A percentile compares a stretch with the other conserved stretches of the same genome.
These are phyloP conservation scores for Rhagoletis zephyria DNA, from an alignment of 1,140 invertebrate genomes.

Conservation along the genomic window DNA sequence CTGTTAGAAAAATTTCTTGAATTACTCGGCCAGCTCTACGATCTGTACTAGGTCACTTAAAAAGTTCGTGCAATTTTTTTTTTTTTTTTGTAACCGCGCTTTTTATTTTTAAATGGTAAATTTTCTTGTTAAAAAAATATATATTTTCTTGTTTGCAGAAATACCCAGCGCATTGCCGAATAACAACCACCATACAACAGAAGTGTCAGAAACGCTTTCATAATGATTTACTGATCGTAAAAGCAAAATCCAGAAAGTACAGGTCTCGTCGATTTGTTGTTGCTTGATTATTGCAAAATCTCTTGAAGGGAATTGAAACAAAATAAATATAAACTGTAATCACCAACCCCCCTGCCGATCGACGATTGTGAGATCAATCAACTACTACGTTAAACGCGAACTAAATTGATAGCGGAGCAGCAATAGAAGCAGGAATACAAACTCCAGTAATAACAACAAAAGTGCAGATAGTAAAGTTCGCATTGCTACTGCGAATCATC, in stretches of 20 bases:
- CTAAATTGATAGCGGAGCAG: conserved; percentile 28
- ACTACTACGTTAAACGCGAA: conserved; percentile 23
- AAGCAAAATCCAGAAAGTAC: neutral
- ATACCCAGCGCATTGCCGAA: conserved; percentile 90
- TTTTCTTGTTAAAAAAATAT: conserved; percentile 89
- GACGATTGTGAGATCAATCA: neutral
- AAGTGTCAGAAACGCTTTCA: conserved; percentile 19
- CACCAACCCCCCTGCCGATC: conserved; percentile 22
- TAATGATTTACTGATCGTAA: conserved; percentile 41
- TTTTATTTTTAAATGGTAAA: conserved; percentile 73
- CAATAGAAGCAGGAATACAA: neutral
- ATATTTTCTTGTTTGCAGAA: conserved; percentile 90
- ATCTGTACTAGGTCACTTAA: no score
- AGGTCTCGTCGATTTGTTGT: neutral
- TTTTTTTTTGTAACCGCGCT: no score
- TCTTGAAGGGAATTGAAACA: conserved; percentile 19
- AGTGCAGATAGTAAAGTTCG: conserved; percentile 3
- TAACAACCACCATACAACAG: conserved; percentile 86
- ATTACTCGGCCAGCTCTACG: no score
- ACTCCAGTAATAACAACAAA: conserved; percentile 10
- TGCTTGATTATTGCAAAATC: conserved; percentile 18
- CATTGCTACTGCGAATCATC: neutral
- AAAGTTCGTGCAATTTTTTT: no score
- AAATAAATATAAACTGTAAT: conserved; percentile 27
- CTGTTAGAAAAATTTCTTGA: no score